These are phyloP conservation scores for Chaetorhynchus papuensis DNA, from an alignment of 2,113 vertebrate species.

Conservation along the genomic window DNA sequence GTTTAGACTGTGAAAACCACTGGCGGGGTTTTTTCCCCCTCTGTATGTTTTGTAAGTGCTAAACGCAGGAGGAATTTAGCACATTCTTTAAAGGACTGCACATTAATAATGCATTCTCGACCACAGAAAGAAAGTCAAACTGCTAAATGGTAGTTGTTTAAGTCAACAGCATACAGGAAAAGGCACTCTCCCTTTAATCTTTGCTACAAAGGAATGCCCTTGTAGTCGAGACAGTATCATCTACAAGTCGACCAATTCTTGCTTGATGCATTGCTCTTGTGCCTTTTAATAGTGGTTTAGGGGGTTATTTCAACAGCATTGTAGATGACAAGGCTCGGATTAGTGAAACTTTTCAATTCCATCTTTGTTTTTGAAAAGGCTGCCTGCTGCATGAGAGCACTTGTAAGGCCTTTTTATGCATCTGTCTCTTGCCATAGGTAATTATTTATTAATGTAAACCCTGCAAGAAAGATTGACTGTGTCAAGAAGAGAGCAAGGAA, in stretches of 20 bases:
- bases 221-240: not conserved
- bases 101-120: slow-evolving; percentile 70
- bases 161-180: slow-evolving; percentile 44
- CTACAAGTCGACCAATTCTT: not conserved
- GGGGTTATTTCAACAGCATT: not conserved
- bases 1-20: slow-evolving; percentile 64
- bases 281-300: slow-evolving; percentile 39
- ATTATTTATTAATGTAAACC: slow-evolving; percentile 61
- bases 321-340: not conserved
- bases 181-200: slow-evolving; percentile 50
- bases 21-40: not conserved
- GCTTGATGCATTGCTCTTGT: not conserved
- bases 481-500: slow-evolving; percentile 47
- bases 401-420: slow-evolving; percentile 18
- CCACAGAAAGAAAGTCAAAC: slow-evolving; percentile 50
- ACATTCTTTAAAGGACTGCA: slow-evolving; percentile 50
- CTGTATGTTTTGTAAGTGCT: slow-evolving; percentile 62
- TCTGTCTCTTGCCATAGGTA: slow-evolving; percentile 8
- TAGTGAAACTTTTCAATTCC: not conserved
- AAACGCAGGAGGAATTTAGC: slow-evolving; percentile 54
- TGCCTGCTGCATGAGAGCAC: not conserved
- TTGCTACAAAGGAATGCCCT: slow-evolving; percentile 30
- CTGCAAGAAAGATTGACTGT: slow-evolving; percentile 22
- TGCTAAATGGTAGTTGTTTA: slow-evolving; percentile 40
- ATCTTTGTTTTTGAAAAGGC: slow-evolving; percentile 52